A percentile compares a stretch with the other conserved stretches of the same genome.
Conservation (phyloP, 2,113 vertebrate species). For the Campylomormyrus tamandua region DNA sequence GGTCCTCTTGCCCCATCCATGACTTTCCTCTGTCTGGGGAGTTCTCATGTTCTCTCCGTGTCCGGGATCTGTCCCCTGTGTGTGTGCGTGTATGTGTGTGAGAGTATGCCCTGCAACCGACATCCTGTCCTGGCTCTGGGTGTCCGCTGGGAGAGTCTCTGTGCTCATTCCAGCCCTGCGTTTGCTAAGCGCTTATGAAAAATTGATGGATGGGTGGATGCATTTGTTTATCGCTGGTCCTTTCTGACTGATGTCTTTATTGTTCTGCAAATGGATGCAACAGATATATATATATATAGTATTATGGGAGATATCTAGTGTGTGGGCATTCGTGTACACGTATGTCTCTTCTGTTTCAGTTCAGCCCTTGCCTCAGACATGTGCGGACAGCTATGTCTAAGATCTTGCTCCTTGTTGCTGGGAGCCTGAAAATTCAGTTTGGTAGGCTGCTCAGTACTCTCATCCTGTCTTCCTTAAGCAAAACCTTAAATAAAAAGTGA, state of each 20-base stretch:
- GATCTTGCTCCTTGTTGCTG: not conserved
- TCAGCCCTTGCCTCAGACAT: not conserved
- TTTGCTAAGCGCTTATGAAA: not conserved
- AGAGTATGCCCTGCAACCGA: not conserved
- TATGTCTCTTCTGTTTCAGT: not conserved
- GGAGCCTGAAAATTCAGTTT: not conserved
- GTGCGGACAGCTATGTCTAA: not conserved
- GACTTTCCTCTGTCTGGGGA: not conserved
- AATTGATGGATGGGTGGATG: not conserved
- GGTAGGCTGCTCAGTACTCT: not conserved
- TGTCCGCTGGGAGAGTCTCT: not conserved
- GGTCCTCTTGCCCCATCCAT: not conserved
- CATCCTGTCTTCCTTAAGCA: not conserved
- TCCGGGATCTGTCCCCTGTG: not conserved
- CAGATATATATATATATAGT: not conserved
- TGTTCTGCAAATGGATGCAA: not conserved
- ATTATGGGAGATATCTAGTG: not conserved
- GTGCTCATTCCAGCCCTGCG: not conserved
- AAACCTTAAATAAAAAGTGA: not conserved
- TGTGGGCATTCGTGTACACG: not conserved
- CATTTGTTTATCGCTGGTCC: not conserved
- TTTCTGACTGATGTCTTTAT: not conserved
- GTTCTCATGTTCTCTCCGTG: not conserved
- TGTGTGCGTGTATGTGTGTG: not conserved
- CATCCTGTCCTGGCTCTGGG: not conserved